These are phyloP conservation scores for Ovis aries DNA, from an alignment of 2,113 vertebrate genomes.

Conservation along the genomic window DNA sequence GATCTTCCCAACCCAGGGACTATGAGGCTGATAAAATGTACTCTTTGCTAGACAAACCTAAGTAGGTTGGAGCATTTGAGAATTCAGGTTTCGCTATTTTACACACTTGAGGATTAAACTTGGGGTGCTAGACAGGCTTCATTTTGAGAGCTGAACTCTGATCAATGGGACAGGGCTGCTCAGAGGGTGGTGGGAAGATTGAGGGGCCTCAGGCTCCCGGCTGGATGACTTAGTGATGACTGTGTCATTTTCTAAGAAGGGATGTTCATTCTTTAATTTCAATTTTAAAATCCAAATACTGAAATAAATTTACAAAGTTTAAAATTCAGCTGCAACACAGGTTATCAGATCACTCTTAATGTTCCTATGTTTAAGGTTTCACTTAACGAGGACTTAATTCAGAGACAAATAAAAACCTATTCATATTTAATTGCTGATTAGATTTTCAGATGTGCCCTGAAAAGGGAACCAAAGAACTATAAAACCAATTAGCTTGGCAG, in stretches of 20 bases:
- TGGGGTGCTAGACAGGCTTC: neutral
- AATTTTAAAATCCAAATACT: neutral
- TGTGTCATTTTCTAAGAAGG: neutral
- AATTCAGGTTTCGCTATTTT: conserved; percentile 3
- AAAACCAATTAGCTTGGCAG: conserved; percentile 9
- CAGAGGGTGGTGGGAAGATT: neutral
- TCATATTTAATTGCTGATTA: conserved; percentile 1
- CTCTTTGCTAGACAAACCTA: neutral
- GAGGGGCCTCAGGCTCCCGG: neutral
- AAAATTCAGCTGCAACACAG: neutral
- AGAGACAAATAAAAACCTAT: conserved; percentile 8
- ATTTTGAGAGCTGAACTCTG: neutral
- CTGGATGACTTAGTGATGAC: neutral
- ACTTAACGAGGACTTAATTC: neutral
- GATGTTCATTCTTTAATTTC: neutral
- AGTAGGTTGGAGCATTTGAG: neutral
- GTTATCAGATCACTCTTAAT: neutral
- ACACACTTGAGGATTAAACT: neutral
- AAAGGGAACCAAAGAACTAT: conserved; percentile 16
- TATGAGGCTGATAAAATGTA: neutral
- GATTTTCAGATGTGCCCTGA: conserved; percentile 6
- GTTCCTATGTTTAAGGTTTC: neutral
- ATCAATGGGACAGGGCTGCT: neutral
- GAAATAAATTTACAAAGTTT: neutral
- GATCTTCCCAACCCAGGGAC: neutral